Base-by-base conservation (phyloP, 2,888 invertebrate species). In the Orchesellides sinensis region DNA sequence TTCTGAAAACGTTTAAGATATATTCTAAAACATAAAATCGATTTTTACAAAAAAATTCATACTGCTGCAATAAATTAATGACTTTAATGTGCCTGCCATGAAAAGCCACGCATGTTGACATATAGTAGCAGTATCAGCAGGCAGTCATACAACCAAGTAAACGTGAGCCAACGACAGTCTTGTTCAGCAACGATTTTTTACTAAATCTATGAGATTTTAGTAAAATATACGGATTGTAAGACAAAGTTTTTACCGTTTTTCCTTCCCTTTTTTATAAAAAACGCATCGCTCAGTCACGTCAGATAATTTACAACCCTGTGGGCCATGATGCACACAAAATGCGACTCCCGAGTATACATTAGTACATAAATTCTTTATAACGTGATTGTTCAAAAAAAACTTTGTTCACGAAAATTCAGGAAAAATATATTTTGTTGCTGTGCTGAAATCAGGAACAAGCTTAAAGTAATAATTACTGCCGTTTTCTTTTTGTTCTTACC, bases 401-500 rank as follows among this genome's bases (percentile, higher is more conserved):
- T 82, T 82, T 82, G 81, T 82, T 82, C 81, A 82, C 81, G 81
- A 82, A 75, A 82, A 74, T 45, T 82, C 63, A 61, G 69, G 75
- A 82, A 75, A 82, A 74, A 81, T 73, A 81, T 80, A 63, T 72
- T 80, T 63, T 66, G 73, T 66, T 68, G 72, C 65, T 80, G 70
- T 27, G 72, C 81, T 68, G 74, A 82, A 82, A 82, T 75, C 68
- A 82, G 69, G 75, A 82, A 82, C 81, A 81, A 73, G 80, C 80
- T 81, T 73, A 49, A 66, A 81, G 80, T 73, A 81, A 81, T 81
- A 81, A 81, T 81, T 81, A 81, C 73, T 66, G 68, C 73, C 73
- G 68, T 66, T 80, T 80, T 73, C 69, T 25, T 70, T 80, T 72
- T 61, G 61, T 70, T 78, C 68, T 69, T 68, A 73, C 74, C 73